A percentile compares a stretch with the other conserved stretches of the same genome.
These are phyloP conservation scores for Megalonaias nervosa DNA, from an alignment of 1,140 invertebrate species.

Conservation along the genomic window DNA sequence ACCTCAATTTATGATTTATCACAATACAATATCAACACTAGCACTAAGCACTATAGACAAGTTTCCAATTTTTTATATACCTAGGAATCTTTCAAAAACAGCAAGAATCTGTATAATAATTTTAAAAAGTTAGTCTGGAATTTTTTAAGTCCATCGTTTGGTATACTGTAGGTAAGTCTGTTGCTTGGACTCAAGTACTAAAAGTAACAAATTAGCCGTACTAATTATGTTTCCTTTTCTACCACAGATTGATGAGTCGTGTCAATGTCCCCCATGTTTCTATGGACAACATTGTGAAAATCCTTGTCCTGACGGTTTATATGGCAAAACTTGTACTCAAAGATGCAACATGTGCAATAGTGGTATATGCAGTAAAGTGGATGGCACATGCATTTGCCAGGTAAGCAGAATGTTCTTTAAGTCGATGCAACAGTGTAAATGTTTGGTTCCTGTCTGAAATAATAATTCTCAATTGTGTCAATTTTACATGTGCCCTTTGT, in stretches of 20 bases:
- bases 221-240: not conserved
- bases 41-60: too few relatives aligned
- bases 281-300: conserved; percentile 8
- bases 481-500: too few relatives aligned
- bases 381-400: conserved; percentile 11
- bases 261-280: conserved; percentile 23
- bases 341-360: conserved; percentile 9
- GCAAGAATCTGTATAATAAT: too few relatives aligned
- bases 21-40: too few relatives aligned
- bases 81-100: too few relatives aligned
- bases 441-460: too few relatives aligned
- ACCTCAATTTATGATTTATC: too few relatives aligned
- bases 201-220: not conserved
- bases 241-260: conserved; percentile 7
- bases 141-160: not conserved
- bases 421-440: not conserved
- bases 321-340: conserved; percentile 37
- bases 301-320: conserved; percentile 20
- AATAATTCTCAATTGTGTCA: too few relatives aligned
- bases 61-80: too few relatives aligned
- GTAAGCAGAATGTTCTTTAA: not conserved
- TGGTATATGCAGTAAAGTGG: conserved; percentile 11
- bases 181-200: too few relatives aligned
- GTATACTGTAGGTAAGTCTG: not conserved
- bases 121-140: too few relatives aligned